Evolutionary conservation across 2,113 vertebrate genomes (phyloP).

Genomic region (Psammodynastes pulverulentus): DNA sequence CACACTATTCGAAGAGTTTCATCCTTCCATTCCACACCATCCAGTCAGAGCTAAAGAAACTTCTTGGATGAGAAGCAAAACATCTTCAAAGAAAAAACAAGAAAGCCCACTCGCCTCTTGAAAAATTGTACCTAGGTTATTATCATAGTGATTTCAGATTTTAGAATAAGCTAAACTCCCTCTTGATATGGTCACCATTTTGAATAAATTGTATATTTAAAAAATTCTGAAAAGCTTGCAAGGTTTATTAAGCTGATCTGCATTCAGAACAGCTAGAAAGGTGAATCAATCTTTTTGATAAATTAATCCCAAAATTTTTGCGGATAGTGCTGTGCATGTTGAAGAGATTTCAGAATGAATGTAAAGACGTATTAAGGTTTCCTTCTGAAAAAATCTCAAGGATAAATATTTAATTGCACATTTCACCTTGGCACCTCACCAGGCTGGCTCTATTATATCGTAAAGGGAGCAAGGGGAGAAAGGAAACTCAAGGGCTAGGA

Average conservation of each 20-base stretch:
- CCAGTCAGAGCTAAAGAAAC: too few species aligned
- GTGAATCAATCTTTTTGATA: conserved; percentile 9
- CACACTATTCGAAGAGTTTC: too few species aligned
- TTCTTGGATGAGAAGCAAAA: too few species aligned
- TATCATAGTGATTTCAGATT: background rate
- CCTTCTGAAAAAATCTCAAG: conserved; percentile 9
- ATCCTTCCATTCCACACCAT: too few species aligned
- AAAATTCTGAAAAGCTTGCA: background rate
- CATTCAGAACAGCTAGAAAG: conserved; percentile 11
- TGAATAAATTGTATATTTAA: background rate
- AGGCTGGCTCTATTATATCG: background rate
- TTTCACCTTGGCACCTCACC: background rate
- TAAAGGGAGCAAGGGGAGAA: background rate
- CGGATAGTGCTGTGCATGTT: background rate
- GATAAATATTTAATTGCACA: conserved; percentile 2
- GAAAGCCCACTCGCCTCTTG: too few species aligned
- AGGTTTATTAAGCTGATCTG: background rate
- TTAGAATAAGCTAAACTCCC: background rate
- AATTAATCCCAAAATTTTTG: conserved; percentile 12
- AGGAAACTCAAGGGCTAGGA: background rate
- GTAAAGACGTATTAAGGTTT: background rate
- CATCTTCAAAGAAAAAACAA: too few species aligned
- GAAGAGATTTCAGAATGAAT: conserved; percentile 8
- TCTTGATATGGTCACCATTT: background rate
- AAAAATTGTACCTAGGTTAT: background rate